Evolutionary conservation across 2,113 vertebrate genomes (phyloP).

Genomic region (Tachysurus vachellii): DNA sequence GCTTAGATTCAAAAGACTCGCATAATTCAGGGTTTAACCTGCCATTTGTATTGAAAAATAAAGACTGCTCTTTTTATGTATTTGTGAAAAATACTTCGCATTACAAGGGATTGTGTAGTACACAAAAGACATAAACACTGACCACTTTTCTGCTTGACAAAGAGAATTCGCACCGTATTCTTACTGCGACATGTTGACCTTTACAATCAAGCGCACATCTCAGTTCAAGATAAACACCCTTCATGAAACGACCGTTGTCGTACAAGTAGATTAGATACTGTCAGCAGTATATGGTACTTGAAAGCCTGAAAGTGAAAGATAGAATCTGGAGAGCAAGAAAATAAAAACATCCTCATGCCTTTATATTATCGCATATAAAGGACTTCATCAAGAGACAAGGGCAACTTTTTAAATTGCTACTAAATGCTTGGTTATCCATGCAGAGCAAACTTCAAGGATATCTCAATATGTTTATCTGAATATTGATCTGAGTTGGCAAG

Average conservation of each 20-base stretch:
- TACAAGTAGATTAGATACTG: not conserved
- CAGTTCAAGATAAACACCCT: conserved; percentile 9
- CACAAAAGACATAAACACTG: not conserved
- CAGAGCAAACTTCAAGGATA: not conserved
- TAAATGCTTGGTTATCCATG: not conserved
- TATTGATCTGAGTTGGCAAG: conserved; percentile 7
- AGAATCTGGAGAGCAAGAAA: not conserved
- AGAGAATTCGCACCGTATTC: not conserved
- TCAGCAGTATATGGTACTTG: not conserved
- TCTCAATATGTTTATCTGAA: too few relatives aligned
- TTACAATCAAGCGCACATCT: not conserved
- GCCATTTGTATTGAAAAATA: not conserved
- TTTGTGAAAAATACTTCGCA: not conserved
- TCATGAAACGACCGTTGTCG: not conserved
- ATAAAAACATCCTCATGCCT: not conserved
- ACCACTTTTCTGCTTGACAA: not conserved
- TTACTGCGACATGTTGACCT: not conserved
- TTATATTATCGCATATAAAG: not conserved
- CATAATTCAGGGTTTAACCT: not conserved
- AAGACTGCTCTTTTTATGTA: not conserved
- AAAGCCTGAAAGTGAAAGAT: not conserved
- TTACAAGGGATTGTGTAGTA: not conserved
- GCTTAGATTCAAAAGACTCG: not conserved
- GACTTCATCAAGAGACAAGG: conserved; percentile 6
- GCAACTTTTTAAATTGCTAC: not conserved